These are phyloP conservation scores for Adelphocoris suturalis DNA, from an alignment of 2,888 invertebrate genomes.

Conservation along the genomic window DNA sequence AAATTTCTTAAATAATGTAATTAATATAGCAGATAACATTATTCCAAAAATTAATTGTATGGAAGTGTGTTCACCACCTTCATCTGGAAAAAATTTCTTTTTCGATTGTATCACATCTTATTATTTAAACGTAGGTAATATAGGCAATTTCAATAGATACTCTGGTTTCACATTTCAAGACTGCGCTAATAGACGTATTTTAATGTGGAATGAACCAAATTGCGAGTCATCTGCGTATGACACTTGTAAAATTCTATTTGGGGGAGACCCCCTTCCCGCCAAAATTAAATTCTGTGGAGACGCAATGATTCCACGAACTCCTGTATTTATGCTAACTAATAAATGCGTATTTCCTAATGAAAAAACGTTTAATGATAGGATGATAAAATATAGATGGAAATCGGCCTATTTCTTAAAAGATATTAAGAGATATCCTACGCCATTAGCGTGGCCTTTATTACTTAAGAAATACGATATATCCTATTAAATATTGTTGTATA, in stretches of 20 bases:
- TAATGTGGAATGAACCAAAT: too few relatives aligned
- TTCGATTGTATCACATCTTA: neutral
- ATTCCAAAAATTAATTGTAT: slow-evolving; percentile 11
- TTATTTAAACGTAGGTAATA: neutral
- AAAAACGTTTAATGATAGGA: neutral
- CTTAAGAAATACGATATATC: neutral
- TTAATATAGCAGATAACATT: neutral
- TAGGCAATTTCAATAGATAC: slow-evolving; percentile 40
- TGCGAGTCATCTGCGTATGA: too few relatives aligned
- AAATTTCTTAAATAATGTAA: neutral
- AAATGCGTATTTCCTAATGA: neutral
- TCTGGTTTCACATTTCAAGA: slow-evolving; percentile 17
- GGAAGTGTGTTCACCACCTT: neutral
- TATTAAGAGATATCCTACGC: neutral
- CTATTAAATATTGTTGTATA: too few relatives aligned
- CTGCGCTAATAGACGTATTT: neutral
- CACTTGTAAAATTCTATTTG: too few relatives aligned
- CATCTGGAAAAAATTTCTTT: neutral
- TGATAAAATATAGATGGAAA: neutral
- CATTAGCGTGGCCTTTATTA: neutral
- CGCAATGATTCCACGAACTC: neutral
- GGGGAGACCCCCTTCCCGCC: neutral
- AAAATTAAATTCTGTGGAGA: neutral
- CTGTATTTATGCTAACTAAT: neutral
- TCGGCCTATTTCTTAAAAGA: neutral